Conservation (phyloP, 2,888 invertebrate species). For the Hofmannophila pseudospretella region DNA sequence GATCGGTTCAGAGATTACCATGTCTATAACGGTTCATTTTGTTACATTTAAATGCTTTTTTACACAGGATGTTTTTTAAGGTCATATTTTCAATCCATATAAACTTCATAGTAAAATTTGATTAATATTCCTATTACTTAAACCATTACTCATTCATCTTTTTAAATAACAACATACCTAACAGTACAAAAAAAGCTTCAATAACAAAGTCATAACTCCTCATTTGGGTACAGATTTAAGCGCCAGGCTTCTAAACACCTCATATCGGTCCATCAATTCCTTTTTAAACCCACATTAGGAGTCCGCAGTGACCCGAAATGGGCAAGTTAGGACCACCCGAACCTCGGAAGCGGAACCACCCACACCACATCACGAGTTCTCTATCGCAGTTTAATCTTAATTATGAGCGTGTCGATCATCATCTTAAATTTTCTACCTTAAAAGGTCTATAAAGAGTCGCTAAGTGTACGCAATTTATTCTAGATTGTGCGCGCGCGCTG, state of each 20-base stretch:
- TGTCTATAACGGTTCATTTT: no score
- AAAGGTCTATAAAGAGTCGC: slow-evolving; percentile 75
- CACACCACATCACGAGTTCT: slow-evolving; percentile 65
- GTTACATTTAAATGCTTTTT: no score
- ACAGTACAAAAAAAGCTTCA: background rate
- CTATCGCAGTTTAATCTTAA: slow-evolving; percentile 67
- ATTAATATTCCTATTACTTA: no score
- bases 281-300: slow-evolving; percentile 23
- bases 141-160: no score
- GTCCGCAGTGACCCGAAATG: slow-evolving; percentile 39
- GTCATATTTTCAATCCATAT: no score
- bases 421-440: slow-evolving; percentile 75
- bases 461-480: slow-evolving; percentile 72
- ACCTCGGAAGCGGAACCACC: slow-evolving; percentile 73
- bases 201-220: background rate
- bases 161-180: background rate
- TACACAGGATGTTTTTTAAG: no score
- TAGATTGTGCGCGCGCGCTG: slow-evolving; percentile 58
- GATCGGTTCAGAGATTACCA: no score
- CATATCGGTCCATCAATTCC: slow-evolving; percentile 24
- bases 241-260: slow-evolving; percentile 23
- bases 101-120: no score
- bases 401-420: slow-evolving; percentile 76
- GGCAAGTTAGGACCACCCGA: slow-evolving; percentile 49
- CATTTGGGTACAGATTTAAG: background rate